Evolutionary conservation across 2,888 invertebrate genomes (phyloP).

Genomic region (Rhopalosiphum nymphaeae): DNA sequence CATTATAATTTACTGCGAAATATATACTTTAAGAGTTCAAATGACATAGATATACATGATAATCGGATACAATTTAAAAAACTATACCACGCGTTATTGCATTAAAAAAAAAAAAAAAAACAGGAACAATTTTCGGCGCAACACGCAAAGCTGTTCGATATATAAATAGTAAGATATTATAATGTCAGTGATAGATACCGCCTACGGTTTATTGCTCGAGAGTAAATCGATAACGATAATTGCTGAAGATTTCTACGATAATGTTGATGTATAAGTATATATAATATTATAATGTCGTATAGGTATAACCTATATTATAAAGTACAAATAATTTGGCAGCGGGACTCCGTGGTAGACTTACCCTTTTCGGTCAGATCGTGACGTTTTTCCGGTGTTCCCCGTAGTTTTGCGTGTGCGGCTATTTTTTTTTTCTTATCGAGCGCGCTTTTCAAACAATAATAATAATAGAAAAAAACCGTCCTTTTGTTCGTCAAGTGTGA

Average conservation of each 20-base stretch:
- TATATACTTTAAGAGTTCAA: too few species aligned
- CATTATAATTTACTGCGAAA: too few species aligned
- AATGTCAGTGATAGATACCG: neutral
- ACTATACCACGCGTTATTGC: neutral
- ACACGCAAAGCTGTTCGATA: neutral
- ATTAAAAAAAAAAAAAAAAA: neutral
- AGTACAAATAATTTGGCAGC: neutral
- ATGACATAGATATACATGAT: neutral
- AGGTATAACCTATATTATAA: neutral
- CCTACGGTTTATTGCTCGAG: neutral
- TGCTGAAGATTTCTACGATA: neutral
- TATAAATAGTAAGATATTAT: neutral
- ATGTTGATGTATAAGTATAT: too few species aligned
- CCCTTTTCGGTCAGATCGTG: slow-evolving; percentile 38
- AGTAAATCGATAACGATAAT: neutral
- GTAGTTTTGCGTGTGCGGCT: slow-evolving; percentile 35
- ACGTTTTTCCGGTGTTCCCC: slow-evolving; percentile 38
- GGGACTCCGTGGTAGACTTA: neutral
- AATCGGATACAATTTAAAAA: neutral
- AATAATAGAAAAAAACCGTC: slow-evolving; percentile 46
- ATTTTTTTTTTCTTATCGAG: slow-evolving; percentile 23
- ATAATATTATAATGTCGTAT: neutral
- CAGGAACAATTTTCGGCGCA: neutral
- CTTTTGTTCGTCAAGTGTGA: slow-evolving; percentile 60
- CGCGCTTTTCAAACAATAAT: slow-evolving; percentile 37